Conservation (phyloP, 2,888 invertebrate genomes). For the Nemurella pictetii region DNA sequence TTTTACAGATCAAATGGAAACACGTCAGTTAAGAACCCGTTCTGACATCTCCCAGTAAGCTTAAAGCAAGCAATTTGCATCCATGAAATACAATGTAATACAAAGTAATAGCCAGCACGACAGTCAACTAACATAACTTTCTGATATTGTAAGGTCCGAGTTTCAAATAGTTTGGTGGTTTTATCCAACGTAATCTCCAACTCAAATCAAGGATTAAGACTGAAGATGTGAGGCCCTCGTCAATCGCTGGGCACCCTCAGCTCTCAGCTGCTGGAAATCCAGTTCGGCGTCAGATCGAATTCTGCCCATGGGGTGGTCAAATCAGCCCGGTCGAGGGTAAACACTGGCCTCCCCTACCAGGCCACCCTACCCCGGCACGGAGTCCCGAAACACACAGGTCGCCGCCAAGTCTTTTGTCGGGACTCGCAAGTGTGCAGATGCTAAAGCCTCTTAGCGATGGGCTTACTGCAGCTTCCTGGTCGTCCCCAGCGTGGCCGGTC, state of each 20-base stretch:
- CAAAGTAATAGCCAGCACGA: too few species aligned
- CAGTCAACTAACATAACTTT: too few species aligned
- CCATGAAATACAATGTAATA: too few species aligned
- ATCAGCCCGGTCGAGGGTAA: constrained; percentile 2
- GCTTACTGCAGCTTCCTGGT: not conserved
- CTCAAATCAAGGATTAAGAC: constrained; percentile 11
- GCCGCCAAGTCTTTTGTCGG: not conserved
- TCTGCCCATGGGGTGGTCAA: not conserved
- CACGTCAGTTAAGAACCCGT: too few species aligned
- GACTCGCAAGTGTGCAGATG: not conserved
- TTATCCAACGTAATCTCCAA: not conserved
- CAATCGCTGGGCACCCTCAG: not conserved
- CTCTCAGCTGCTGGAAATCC: not conserved
- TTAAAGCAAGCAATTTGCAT: too few species aligned
- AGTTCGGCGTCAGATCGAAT: not conserved
- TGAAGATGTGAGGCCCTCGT: not conserved
- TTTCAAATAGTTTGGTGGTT: too few species aligned
- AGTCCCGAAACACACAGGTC: too few species aligned
- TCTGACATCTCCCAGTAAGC: too few species aligned
- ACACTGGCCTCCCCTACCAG: not conserved
- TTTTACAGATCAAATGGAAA: too few species aligned
- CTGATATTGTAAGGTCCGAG: too few species aligned
- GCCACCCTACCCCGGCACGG: not conserved
- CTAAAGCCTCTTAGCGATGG: not conserved
- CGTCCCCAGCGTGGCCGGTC: not conserved